Conservation (phyloP, 2,797 vertebrate genomes). For the Eospalax fontanierii region DNA sequence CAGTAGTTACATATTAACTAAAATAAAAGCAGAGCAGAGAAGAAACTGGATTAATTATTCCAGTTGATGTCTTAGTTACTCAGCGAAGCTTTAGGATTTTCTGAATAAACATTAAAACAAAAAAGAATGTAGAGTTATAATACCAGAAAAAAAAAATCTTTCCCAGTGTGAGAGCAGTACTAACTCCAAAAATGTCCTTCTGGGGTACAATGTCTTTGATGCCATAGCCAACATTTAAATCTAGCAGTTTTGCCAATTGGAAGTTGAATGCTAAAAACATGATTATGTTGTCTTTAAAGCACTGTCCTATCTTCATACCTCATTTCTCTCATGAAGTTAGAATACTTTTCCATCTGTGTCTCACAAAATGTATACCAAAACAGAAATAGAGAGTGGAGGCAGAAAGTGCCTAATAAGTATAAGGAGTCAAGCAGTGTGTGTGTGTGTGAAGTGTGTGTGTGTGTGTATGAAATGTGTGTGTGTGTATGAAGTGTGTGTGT, state of each 20-base stretch:
- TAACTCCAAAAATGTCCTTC: background rate
- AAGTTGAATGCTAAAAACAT: background rate
- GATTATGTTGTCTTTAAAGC: constrained; percentile 28
- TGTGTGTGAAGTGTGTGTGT: too few relatives aligned
- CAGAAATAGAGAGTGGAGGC: background rate
- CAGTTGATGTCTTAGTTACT: background rate
- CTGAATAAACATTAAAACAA: constrained; percentile 4
- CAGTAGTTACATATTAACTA: background rate
- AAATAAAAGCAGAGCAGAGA: constrained; percentile 19
- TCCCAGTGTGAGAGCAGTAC: background rate
- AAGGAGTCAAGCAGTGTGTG: background rate
- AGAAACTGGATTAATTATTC: constrained; percentile 10
- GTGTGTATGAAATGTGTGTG: too few relatives aligned
- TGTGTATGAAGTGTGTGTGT: too few relatives aligned
- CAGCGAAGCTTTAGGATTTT: background rate
- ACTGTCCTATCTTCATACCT: background rate
- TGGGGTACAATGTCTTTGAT: background rate
- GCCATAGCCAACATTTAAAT: background rate
- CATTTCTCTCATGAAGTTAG: constrained; percentile 32
- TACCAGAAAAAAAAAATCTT: constrained; percentile 11
- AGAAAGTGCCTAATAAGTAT: background rate
- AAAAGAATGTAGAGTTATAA: background rate
- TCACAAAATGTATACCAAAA: constrained; percentile 34
- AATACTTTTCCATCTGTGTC: background rate
- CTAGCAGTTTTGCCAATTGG: background rate